Conservation (phyloP, 2,888 invertebrate genomes). For the Timema podura region DNA sequence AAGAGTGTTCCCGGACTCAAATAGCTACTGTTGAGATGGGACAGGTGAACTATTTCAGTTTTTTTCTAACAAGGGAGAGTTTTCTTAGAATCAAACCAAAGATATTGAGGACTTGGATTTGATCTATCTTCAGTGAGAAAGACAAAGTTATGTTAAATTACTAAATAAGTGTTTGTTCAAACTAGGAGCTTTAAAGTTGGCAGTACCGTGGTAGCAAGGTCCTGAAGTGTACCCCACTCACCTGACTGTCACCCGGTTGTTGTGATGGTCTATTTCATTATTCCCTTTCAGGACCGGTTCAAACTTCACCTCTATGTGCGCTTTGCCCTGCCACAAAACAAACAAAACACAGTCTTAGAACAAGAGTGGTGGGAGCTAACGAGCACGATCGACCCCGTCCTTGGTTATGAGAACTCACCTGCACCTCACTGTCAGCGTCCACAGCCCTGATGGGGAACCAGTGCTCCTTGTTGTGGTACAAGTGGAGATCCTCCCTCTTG, state of each 20-base stretch:
- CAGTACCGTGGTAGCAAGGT: not conserved
- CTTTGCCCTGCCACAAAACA: conserved; percentile 54
- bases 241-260: conserved; percentile 52
- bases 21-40: no score
- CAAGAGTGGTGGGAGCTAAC: no score
- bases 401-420: conserved; percentile 46
- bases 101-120: no score
- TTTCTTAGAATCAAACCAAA: no score
- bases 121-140: no score
- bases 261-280: conserved; percentile 47
- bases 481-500: conserved; percentile 78
- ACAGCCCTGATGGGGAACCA: conserved; percentile 85
- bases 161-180: not conserved
- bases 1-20: no score
- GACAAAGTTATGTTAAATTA: no score
- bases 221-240: conserved; percentile 34
- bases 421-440: conserved; percentile 87
- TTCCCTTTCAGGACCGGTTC: conserved; percentile 54
- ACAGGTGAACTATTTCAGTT: no score
- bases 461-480: conserved; percentile 87
- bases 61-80: no score
- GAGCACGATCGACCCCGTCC: no score
- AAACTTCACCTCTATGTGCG: conserved; percentile 73
- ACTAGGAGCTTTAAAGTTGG: not conserved
- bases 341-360: not conserved